Evolutionary conservation across 2,888 invertebrate genomes (phyloP).

Genomic region (Nomada fucata): DNA sequence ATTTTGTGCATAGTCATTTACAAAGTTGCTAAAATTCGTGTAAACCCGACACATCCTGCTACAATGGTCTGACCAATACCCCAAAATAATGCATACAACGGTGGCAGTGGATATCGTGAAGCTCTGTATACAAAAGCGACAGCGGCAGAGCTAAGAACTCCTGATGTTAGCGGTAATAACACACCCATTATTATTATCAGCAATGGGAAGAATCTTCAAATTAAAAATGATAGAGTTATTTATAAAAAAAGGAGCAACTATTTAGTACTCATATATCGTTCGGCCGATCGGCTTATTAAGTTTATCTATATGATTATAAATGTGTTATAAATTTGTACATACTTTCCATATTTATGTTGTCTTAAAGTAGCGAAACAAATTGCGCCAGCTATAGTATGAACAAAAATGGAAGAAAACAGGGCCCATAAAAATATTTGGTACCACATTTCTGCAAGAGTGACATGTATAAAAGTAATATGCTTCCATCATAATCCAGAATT

Average conservation of each 20-base stretch:
- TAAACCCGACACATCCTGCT: slow-evolving; percentile 95
- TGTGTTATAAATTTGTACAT: slow-evolving; percentile 68
- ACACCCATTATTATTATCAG: slow-evolving; percentile 95
- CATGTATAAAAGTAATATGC: no score
- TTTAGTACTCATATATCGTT: background rate
- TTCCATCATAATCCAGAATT: background rate
- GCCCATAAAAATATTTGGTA: slow-evolving; percentile 98
- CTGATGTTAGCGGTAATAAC: slow-evolving; percentile 94
- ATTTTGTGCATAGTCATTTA: slow-evolving; percentile 18
- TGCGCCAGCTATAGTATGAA: slow-evolving; percentile 95
- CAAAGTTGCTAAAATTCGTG: slow-evolving; percentile 94
- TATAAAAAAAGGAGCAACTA: slow-evolving; percentile 22
- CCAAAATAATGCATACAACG: slow-evolving; percentile 96
- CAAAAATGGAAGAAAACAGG: slow-evolving; percentile 95
- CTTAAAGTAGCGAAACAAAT: slow-evolving; percentile 96
- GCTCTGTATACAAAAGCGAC: slow-evolving; percentile 97
- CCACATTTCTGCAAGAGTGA: slow-evolving; percentile 95
- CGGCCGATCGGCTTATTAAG: background rate
- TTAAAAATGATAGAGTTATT: slow-evolving; percentile 36
- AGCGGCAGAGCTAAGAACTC: slow-evolving; percentile 95
- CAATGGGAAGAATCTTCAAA: slow-evolving; percentile 93
- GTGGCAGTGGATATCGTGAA: slow-evolving; percentile 94
- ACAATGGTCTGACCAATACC: slow-evolving; percentile 96
- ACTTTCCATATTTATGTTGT: slow-evolving; percentile 95
- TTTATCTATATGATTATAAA: slow-evolving; percentile 13